phyloP scores from a whole-genome alignment of 53 echinoderm and acorn worm genomes.

The Hippasteria phrygiana region DNA sequence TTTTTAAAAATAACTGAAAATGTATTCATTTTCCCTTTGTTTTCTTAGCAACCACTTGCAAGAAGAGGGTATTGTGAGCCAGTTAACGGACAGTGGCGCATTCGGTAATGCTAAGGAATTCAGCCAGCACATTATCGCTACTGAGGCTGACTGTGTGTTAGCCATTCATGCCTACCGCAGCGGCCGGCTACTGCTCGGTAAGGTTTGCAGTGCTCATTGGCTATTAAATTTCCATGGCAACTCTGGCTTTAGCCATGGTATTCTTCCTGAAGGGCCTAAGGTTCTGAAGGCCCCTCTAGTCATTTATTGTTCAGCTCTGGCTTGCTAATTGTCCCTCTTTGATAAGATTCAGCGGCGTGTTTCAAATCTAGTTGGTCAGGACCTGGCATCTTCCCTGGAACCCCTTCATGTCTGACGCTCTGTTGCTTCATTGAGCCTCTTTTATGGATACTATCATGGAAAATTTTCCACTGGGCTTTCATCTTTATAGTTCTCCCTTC shows the following conservation, averaged over 20 bases:
- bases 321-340: not conserved
- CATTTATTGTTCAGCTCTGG: not conserved
- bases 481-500: too few species aligned
- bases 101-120: constrained; percentile 43
- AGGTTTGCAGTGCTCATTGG: not conserved
- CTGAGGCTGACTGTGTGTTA: constrained; percentile 44
- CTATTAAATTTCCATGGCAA: not conserved
- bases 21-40: not conserved
- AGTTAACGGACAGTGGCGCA: constrained; percentile 34
- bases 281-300: too few species aligned
- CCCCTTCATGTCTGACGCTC: too few species aligned
- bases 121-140: constrained; percentile 21
- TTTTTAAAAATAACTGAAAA: not conserved
- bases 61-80: constrained; percentile 9
- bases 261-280: too few species aligned
- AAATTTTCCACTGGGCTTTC: too few species aligned
- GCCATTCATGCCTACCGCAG: constrained; percentile 74
- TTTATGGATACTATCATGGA: too few species aligned
- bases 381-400: too few species aligned
- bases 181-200: constrained; percentile 61
- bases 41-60: constrained; percentile 47
- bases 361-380: too few species aligned
- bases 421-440: too few species aligned
- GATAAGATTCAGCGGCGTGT: too few species aligned
- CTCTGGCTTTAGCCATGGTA: not conserved